Base-by-base conservation (phyloP, 2,797 vertebrate genomes). In the Falco berigora region DNA sequence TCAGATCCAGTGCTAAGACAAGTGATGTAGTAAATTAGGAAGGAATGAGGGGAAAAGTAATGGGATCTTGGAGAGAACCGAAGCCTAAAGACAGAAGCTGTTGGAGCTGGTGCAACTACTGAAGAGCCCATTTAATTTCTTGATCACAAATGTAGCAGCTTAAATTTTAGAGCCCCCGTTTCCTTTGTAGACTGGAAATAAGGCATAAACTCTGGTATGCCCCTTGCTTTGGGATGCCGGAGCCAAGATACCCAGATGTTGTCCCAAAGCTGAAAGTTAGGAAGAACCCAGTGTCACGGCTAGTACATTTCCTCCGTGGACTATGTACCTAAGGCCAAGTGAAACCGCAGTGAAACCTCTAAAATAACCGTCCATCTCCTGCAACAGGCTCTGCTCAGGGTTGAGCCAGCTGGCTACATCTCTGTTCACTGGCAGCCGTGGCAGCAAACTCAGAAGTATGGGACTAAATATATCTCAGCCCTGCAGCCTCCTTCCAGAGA, bases 401-500 rank as follows among this genome's bases (percentile, higher is more conserved):
- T 22, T 66, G 82, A 49, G 64, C 82, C 90, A 58, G 25, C n/a
- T 81, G 88, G 34, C 53, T 80, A n/a, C 4, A 8, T 71, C 63
- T 9, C 0, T 23, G 20, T 64, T 85, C 81, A 42, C 81, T 80
- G 84, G 75, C 90, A 93, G 71, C 46, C 4, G 2, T 14, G 40
- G 91, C 63, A 80, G 85, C 64, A 62, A 71, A n/a, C 74, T 56
- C 86, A 13, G 12, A 88, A 44, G 88, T 17, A 11, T 8, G 66
- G 58, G 15, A 50, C 83, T 92, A 55, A 92, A 81, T 81, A 38
- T 30, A 92, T 67, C 58, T 1, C 55, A 86, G 68, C 86, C 62
- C 85, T 22, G 80, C 80, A 94, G 74, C 59, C 71, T 78, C 83
- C 49, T 95, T 72, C 64, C 71, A 77, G 63, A 56, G 72, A 10